Conservation (phyloP, 2,888 invertebrate species). For the Aleiodes alternator region DNA sequence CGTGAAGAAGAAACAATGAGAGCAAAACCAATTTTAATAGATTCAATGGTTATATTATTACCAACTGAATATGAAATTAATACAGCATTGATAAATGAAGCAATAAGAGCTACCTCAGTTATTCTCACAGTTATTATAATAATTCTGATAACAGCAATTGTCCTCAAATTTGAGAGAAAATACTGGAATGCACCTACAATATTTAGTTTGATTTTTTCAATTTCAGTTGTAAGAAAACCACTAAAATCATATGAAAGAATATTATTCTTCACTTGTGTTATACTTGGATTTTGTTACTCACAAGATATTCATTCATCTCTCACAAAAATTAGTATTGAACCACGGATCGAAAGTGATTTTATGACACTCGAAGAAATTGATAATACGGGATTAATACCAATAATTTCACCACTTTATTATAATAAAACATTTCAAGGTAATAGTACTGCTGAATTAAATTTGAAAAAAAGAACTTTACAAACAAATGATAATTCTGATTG, state of each 20-base stretch:
- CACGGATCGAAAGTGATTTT: conserved; percentile 35
- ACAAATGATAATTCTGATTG: conserved; percentile 40
- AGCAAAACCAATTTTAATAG: conserved; percentile 20
- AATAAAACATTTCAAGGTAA: conserved; percentile 41
- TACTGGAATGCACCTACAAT: conserved; percentile 48
- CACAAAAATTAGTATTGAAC: conserved; percentile 41
- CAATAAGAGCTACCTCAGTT: conserved; percentile 15
- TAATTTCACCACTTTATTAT: conserved; percentile 35
- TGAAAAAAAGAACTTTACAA: conserved; percentile 38
- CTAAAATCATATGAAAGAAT: conserved; percentile 44
- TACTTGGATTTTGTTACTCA: conserved; percentile 49
- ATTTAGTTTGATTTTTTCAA: conserved; percentile 45
- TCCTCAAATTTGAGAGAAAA: conserved; percentile 38
- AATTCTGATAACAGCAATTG: conserved; percentile 29
- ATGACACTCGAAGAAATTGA: conserved; percentile 50
- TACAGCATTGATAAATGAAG: conserved; percentile 6
- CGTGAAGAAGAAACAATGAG: not conserved
- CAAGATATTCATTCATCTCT: conserved; percentile 50
- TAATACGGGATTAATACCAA: conserved; percentile 45
- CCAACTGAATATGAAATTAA: conserved; percentile 38
- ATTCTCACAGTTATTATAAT: conserved; percentile 34
- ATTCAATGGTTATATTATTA: conserved; percentile 48
- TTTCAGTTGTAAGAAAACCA: conserved; percentile 35
- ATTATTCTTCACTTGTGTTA: conserved; percentile 42
- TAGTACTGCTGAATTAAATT: conserved; percentile 10